phyloP scores from a whole-genome alignment of 2,113 vertebrate species.

The Marmota monax region DNA sequence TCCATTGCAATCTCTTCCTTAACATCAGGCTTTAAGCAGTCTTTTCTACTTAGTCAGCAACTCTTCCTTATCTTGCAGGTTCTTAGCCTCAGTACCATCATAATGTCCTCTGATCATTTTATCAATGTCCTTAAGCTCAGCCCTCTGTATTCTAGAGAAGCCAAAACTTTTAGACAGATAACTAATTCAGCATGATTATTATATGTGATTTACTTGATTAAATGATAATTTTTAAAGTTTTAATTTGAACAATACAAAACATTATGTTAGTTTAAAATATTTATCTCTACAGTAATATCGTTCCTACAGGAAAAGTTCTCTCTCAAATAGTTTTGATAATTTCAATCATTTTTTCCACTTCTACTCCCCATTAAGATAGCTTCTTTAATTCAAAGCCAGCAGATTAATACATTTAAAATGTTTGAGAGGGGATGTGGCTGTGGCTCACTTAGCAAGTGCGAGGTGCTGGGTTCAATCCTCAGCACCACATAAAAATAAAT shows the following conservation, averaged over 20 bases:
- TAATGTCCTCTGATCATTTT: neutral
- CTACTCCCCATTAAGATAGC: neutral
- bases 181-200: neutral
- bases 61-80: neutral
- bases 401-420: neutral
- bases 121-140: neutral
- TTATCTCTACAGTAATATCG: neutral
- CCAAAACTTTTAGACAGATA: neutral
- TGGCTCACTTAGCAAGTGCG: too few species aligned
- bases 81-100: neutral
- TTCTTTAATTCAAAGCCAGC: constrained; percentile 23
- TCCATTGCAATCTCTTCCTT: neutral
- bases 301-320: neutral
- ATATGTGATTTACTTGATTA: neutral
- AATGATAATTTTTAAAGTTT: constrained; percentile 47
- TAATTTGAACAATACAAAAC: neutral
- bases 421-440: neutral
- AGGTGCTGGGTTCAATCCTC: too few species aligned
- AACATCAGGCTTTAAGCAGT: neutral
- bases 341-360: constrained; percentile 6
- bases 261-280: constrained; percentile 1
- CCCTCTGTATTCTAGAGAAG: neutral
- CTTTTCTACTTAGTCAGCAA: neutral
- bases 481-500: too few species aligned
- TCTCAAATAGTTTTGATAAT: constrained; percentile 21